These are phyloP conservation scores for Ischnura elegans DNA, from an alignment of 2,888 invertebrate species.

Conservation along the genomic window DNA sequence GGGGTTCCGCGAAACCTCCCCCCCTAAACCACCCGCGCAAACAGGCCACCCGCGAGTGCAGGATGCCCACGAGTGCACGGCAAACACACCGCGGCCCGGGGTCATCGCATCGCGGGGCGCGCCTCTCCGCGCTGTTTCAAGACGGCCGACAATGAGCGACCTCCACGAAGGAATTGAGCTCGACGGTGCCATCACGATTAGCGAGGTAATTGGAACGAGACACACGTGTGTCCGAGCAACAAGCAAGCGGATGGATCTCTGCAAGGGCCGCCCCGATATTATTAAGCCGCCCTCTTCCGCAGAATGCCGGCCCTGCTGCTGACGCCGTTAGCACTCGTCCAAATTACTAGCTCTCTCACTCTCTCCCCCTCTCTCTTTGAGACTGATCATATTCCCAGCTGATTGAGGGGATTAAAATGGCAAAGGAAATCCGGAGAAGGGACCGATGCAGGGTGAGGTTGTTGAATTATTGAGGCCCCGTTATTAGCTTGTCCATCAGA, in stretches of 20 bases:
- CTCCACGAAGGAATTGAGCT: neutral
- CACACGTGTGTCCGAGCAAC: neutral
- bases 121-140: neutral
- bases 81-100: neutral
- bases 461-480: conserved; percentile 5
- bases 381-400: too few species aligned
- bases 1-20: neutral
- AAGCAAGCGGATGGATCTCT: too few species aligned
- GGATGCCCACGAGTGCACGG: neutral
- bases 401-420: conserved; percentile 26
- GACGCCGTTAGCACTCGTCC: neutral
- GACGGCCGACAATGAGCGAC: neutral
- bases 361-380: too few species aligned
- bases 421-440: conserved; percentile 18
- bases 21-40: too few species aligned
- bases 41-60: neutral
- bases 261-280: too few species aligned
- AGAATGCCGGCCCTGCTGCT: neutral
- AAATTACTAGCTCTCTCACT: neutral
- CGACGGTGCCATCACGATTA: neutral
- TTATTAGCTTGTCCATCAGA: conserved; percentile 23
- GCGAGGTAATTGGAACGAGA: neutral
- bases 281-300: too few species aligned
- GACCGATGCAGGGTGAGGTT: neutral
- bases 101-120: neutral